Percentiles rank a stretch among this genome's conserved stretches.
Evolutionary conservation across 1,140 invertebrate species (phyloP).

Genomic region (Marisa cornuarietis): DNA sequence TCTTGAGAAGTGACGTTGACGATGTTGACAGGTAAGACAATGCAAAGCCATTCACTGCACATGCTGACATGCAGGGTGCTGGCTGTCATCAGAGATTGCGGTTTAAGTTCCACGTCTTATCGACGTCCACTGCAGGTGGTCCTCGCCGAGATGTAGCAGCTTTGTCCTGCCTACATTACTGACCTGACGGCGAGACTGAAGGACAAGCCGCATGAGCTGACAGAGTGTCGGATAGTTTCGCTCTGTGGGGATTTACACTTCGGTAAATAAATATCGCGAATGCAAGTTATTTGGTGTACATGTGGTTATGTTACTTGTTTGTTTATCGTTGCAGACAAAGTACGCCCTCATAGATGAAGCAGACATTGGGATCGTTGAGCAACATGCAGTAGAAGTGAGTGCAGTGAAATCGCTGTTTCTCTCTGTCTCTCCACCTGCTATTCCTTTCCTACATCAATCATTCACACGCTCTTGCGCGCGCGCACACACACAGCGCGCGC

Average conservation of each 20-base stretch:
- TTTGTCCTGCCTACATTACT: too few species aligned
- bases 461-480: not conserved
- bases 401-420: conserved; percentile 1
- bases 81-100: too few species aligned
- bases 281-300: not conserved
- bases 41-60: too few species aligned
- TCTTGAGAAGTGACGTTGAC: too few species aligned
- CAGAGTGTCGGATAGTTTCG: not conserved
- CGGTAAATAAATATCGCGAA: not conserved
- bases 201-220: not conserved
- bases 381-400: conserved; percentile 68
- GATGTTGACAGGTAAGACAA: too few species aligned
- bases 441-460: not conserved
- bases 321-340: conserved; percentile 65
- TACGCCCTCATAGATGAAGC: conserved; percentile 69
- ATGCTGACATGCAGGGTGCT: too few species aligned
- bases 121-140: too few species aligned
- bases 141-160: too few species aligned
- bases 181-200: too few species aligned
- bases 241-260: not conserved
- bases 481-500: too few species aligned
- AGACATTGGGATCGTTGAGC: conserved; percentile 68
- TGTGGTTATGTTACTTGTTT: not conserved
- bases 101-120: too few species aligned
- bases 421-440: not conserved